These are phyloP conservation scores for Crocallis elinguaria DNA, from an alignment of 2,888 invertebrate genomes.

Conservation along the genomic window DNA sequence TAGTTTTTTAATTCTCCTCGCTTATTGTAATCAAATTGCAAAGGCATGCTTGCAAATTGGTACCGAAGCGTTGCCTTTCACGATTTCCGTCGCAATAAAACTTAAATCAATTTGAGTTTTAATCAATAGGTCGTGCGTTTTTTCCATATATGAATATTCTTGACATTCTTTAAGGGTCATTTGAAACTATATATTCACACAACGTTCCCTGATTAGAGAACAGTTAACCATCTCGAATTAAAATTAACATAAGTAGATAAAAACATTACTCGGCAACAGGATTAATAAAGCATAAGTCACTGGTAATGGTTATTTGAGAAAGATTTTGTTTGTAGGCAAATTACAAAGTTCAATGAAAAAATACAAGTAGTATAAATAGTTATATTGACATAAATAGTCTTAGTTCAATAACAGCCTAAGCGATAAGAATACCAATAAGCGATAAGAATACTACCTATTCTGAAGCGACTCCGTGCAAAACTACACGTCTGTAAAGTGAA, in stretches of 20 bases:
- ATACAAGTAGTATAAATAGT: no score
- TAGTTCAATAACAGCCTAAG: no score
- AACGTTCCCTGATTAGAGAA: slow-evolving; percentile 9
- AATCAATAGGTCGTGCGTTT: slow-evolving; percentile 5
- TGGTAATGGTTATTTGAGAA: no score
- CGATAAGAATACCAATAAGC: no score
- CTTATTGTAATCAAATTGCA: no score
- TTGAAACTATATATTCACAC: slow-evolving; percentile 10
- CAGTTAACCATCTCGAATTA: slow-evolving; percentile 13
- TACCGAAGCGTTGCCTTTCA: neutral
- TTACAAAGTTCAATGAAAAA: no score
- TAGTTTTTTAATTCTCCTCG: no score
- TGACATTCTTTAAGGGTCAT: slow-evolving; percentile 5
- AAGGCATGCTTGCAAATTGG: no score
- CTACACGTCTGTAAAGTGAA: slow-evolving; percentile 11
- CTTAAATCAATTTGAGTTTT: neutral
- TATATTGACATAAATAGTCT: no score
- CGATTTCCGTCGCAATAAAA: neutral
- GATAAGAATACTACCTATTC: no score
- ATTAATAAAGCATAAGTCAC: neutral
- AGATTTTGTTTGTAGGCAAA: no score
- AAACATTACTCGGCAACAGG: slow-evolving; percentile 1
- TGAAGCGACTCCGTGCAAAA: slow-evolving; percentile 27
- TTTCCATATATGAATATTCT: slow-evolving; percentile 10
- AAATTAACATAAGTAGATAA: slow-evolving; percentile 18